Percentiles rank a stretch among this genome's conserved stretches.
phyloP scores from a whole-genome alignment of 2,113 vertebrate genomes.

The Notiomystis cincta region DNA sequence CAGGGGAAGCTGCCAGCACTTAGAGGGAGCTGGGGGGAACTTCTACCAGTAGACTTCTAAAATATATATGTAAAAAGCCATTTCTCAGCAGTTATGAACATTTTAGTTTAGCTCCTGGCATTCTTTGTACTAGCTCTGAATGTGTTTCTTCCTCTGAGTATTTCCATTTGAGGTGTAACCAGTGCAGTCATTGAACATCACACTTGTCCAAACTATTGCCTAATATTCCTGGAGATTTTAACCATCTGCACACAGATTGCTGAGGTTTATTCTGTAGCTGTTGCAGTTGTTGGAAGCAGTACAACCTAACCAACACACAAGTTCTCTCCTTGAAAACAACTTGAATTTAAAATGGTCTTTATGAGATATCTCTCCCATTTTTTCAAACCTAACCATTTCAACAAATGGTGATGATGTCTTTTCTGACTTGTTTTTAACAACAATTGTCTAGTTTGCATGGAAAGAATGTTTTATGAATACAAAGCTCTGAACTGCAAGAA shows the following conservation, averaged over 20 bases:
- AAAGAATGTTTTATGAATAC: background rate
- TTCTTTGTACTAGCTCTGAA: background rate
- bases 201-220: background rate
- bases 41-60: background rate
- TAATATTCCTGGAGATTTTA: background rate
- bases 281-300: background rate
- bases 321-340: background rate
- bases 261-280: background rate
- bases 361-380: background rate
- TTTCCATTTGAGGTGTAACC: background rate
- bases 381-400: background rate
- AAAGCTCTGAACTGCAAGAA: background rate
- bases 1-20: background rate
- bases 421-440: background rate
- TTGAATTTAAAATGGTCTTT: background rate
- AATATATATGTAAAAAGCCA: background rate
- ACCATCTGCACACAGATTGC: background rate
- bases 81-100: background rate
- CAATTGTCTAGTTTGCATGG: background rate
- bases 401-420: background rate
- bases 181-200: background rate
- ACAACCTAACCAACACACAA: background rate
- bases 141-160: background rate
- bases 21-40: background rate
- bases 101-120: background rate